These are phyloP conservation scores for Calameuta filiformis DNA, from an alignment of 2,888 invertebrate genomes.

Conservation along the genomic window DNA sequence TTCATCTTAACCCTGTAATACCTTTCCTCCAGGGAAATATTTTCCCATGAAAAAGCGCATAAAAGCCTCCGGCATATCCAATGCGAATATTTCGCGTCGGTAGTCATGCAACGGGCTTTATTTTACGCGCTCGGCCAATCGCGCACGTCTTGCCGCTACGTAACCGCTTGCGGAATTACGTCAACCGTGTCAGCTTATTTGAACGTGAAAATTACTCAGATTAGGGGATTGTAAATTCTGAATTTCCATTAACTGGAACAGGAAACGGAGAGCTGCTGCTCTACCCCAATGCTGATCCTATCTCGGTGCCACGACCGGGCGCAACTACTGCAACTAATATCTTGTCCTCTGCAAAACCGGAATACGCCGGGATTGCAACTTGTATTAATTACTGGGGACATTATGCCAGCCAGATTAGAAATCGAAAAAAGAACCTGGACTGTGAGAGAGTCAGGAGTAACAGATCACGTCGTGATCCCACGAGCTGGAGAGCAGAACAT, in stretches of 20 bases:
- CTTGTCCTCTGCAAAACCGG: constrained; percentile 63
- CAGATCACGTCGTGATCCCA: background rate
- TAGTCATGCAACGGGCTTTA: background rate
- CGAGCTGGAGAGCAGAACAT: background rate
- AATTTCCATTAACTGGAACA: constrained; percentile 63
- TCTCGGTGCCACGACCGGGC: constrained; percentile 43
- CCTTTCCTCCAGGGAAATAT: background rate
- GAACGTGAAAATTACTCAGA: constrained; percentile 54
- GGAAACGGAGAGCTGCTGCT: constrained; percentile 48
- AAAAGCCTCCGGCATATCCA: background rate
- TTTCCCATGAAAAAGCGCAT: background rate
- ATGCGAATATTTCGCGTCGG: background rate
- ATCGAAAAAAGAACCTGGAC: constrained; percentile 45
- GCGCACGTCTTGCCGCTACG: background rate
- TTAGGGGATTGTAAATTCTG: constrained; percentile 57
- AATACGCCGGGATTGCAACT: constrained; percentile 61
- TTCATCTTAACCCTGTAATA: background rate
- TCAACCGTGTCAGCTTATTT: constrained; percentile 33
- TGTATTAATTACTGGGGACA: constrained; percentile 66
- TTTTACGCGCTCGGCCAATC: background rate
- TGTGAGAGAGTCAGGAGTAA: background rate
- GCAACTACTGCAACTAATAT: constrained; percentile 56
- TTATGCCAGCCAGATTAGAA: constrained; percentile 62
- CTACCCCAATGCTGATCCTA: constrained; percentile 59
- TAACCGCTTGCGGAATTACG: background rate